These are phyloP conservation scores for Ornithoptera alexandrae DNA, from an alignment of 2,888 invertebrate species.

Conservation along the genomic window DNA sequence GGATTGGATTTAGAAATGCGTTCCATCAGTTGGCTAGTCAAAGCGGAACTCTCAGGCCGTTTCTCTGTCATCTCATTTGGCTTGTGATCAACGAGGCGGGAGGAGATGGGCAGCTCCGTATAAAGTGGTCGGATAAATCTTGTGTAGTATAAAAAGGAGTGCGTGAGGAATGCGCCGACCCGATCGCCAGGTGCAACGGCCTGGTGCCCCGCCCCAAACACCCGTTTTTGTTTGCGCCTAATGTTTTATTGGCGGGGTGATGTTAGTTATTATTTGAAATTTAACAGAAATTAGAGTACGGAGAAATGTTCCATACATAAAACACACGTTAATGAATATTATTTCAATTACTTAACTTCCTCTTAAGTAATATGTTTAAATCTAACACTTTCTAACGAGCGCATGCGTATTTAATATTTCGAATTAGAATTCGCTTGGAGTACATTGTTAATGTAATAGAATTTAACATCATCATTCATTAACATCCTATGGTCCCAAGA, in stretches of 20 bases:
- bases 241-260: slow-evolving; percentile 50
- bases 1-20: slow-evolving; percentile 42
- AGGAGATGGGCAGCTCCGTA: slow-evolving; percentile 47
- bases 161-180: slow-evolving; percentile 75
- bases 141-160: slow-evolving; percentile 75
- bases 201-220: slow-evolving; percentile 65
- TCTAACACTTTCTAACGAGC: no score
- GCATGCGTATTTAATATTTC: no score
- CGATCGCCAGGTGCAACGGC: slow-evolving; percentile 76
- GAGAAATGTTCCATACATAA: background rate
- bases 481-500: no score
- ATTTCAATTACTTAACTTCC: no score
- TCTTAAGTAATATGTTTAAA: no score
- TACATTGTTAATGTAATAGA: no score
- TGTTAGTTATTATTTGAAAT: slow-evolving; percentile 2
- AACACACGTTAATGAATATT: no score
- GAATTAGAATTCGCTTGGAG: no score
- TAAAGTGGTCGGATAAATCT: slow-evolving; percentile 60
- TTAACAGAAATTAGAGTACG: background rate
- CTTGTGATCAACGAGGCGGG: slow-evolving; percentile 41
- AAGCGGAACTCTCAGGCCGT: slow-evolving; percentile 43
- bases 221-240: slow-evolving; percentile 68
- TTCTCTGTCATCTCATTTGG: slow-evolving; percentile 47
- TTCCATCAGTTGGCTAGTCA: slow-evolving; percentile 40
- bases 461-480: no score